Base-by-base conservation (phyloP, 2,888 invertebrate genomes). In the Troilus luridus region DNA sequence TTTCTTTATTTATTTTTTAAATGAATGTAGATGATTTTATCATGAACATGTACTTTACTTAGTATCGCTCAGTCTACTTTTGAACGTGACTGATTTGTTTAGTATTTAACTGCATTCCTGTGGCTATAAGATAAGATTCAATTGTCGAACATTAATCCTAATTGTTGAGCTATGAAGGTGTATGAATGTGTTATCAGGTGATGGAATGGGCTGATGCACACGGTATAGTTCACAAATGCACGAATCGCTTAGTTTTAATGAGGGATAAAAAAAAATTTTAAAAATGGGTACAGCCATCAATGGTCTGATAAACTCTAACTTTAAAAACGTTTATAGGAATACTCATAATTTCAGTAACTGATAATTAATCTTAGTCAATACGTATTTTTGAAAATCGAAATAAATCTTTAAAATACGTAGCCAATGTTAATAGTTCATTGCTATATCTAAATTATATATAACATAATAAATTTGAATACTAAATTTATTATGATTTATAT, bases 101-200 rank as follows among this genome's bases (percentile, higher is more conserved):
- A 17, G 41, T 58, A 41, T 85, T 85, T 85, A 85, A 85, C 21
- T 56, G 56, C 21, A 85, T 56, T 58, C n/a, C 56, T 56, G 56
- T 54, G 85, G 85, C 85, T 85, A n/a, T 11, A n/a, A 21, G 85
- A 85, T 85, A 85, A 85, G 85, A 58, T 56, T 85, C 56, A 56
- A 85, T 56, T 85, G 56, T n/a, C 0, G 85, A 54, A 11, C 56
- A 85, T 85, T 58, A 54, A 56, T 85, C n/a, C 56, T 58, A 85
- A 85, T 85, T 56, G 56, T 56, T 56, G 56, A 85, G 54, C 81
- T 14, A 85, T 56, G 2, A 56, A n/a, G 85, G n/a, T 7, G 56
- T 54, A 81, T 56, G 85, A 85, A 85, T 85, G 41, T 56, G n/a
- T 54, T 85, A 85, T 56, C 56, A 12, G n/a, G 21, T 7, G 85